These are phyloP conservation scores for Capitella teleta DNA, from an alignment of 1,140 invertebrate genomes.

Conservation along the genomic window DNA sequence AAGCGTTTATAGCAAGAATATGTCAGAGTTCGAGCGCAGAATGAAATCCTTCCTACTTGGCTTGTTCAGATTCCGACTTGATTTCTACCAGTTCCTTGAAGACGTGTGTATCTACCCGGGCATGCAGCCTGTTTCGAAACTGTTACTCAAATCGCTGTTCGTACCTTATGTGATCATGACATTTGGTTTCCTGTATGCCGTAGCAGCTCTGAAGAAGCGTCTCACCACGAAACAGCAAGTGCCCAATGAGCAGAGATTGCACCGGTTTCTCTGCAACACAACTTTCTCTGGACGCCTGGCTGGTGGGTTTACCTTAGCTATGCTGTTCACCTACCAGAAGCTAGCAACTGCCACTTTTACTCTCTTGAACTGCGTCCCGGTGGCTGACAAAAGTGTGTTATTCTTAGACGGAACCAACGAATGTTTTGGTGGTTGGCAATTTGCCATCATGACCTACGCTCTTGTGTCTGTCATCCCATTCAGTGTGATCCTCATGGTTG, in stretches of 20 bases:
- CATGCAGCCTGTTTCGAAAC: neutral
- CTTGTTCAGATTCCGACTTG: constrained; percentile 1
- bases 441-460: neutral
- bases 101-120: neutral
- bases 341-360: neutral
- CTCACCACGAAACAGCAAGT: neutral
- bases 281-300: neutral
- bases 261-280: neutral
- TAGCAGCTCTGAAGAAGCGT: neutral
- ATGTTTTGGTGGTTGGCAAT: constrained; percentile 1
- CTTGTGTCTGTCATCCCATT: neutral
- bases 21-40: neutral
- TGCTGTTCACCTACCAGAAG: constrained; percentile 5
- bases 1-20: neutral
- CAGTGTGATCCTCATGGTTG: neutral
- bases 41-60: neutral
- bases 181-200: neutral
- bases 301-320: neutral
- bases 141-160: neutral
- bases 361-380: constrained; percentile 2
- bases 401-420: neutral
- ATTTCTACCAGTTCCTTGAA: neutral
- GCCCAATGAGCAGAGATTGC: too few relatives aligned
- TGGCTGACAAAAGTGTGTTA: neutral
- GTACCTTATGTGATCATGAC: constrained; percentile 2